These are phyloP conservation scores for Drosophila peninsularis DNA, from an alignment of 2,888 invertebrate genomes.

Conservation along the genomic window DNA sequence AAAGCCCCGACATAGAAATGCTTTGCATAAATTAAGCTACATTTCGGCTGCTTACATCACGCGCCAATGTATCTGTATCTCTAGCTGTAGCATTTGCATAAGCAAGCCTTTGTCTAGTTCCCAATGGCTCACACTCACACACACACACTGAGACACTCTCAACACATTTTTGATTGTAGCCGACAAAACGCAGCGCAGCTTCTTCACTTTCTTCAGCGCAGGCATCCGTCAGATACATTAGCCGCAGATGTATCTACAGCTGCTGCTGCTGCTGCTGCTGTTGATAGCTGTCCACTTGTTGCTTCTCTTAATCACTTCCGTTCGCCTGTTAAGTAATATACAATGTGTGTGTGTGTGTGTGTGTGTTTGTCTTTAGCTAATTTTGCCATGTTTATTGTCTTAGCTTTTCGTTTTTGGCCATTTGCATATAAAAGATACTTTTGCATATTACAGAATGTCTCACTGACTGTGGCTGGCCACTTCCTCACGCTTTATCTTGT, in stretches of 20 bases:
- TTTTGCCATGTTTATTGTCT: conserved; percentile 50
- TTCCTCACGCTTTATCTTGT: conserved; percentile 5
- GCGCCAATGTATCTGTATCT: conserved; percentile 44
- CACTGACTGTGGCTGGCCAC: background rate
- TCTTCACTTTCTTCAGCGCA: conserved; percentile 69
- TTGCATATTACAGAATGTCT: conserved; percentile 34
- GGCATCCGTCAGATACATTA: conserved; percentile 44
- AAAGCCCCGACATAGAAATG: conserved; percentile 68
- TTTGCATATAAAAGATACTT: conserved; percentile 30
- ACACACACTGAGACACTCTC: background rate
- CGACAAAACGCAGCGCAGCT: conserved; percentile 43
- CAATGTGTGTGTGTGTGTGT: background rate
- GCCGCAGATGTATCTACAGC: conserved; percentile 26
- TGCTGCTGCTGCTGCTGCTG: conserved; percentile 8
- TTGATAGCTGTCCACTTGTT: conserved; percentile 43
- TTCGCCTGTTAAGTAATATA: conserved; percentile 67
- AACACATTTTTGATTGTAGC: conserved; percentile 37
- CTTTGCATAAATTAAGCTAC: conserved; percentile 68
- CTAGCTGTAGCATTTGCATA: conserved; percentile 64
- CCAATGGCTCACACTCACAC: conserved; percentile 37
- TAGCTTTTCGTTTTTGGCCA: conserved; percentile 18
- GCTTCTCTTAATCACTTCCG: conserved; percentile 75
- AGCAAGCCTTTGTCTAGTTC: conserved; percentile 69
- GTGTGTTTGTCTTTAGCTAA: conserved; percentile 53
- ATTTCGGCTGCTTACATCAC: conserved; percentile 67